Evolutionary conservation across 2,113 vertebrate species (phyloP).

Genomic region (Lontra canadensis): DNA sequence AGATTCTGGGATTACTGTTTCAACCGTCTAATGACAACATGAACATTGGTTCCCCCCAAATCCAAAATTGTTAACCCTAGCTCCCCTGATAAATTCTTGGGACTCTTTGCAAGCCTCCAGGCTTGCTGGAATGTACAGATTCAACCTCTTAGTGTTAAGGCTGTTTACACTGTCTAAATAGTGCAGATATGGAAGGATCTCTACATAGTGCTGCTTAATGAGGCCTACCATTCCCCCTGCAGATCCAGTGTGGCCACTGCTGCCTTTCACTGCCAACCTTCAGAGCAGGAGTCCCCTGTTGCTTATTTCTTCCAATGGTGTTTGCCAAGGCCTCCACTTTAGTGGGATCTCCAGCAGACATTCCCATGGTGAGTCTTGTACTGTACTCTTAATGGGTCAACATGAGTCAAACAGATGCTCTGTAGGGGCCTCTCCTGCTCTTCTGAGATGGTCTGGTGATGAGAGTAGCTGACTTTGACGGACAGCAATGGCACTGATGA

Average conservation of each 20-base stretch:
- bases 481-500: constrained; percentile 86
- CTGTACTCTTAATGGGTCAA: constrained; percentile 84
- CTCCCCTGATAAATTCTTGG: constrained; percentile 81
- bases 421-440: constrained; percentile 88
- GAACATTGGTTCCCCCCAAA: constrained; percentile 93
- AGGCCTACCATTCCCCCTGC: constrained; percentile 88
- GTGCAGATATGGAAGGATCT: constrained; percentile 90
- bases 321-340: constrained; percentile 87
- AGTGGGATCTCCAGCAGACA: constrained; percentile 85
- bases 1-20: constrained; percentile 63
- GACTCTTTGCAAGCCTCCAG: constrained; percentile 85
- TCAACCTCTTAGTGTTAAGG: constrained; percentile 84
- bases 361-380: constrained; percentile 91
- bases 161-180: constrained; percentile 86
- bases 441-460: constrained; percentile 86
- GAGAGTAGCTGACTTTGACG: constrained; percentile 86
- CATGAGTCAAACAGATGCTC: constrained; percentile 82
- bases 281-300: constrained; percentile 74
- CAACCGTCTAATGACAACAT: constrained; percentile 86
- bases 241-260: constrained; percentile 91
- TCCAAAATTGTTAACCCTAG: constrained; percentile 92
- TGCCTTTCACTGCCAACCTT: constrained; percentile 89
- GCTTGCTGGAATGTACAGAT: constrained; percentile 82
- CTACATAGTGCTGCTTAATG: constrained; percentile 90
- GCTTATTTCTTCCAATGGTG: constrained; percentile 81